phyloP scores from a whole-genome alignment of 1,140 invertebrate species.

The Ganaspis sp. region DNA sequence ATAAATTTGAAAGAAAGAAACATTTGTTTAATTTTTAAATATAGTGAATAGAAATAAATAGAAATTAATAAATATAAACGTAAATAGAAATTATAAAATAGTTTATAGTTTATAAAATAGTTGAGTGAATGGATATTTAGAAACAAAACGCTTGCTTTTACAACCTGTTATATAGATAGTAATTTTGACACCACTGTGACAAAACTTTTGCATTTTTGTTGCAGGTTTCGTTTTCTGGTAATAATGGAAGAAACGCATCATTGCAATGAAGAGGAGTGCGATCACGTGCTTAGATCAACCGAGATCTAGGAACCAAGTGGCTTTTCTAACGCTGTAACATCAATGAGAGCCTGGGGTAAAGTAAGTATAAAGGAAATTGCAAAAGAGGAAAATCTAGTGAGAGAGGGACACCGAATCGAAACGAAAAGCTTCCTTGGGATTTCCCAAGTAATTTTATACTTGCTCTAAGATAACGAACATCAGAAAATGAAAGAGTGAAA shows the following conservation, averaged over 20 bases:
- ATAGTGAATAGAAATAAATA: too few relatives aligned
- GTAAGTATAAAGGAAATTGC: constrained; percentile 23
- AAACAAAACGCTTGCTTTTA: too few relatives aligned
- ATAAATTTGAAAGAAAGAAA: too few relatives aligned
- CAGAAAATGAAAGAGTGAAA: neutral
- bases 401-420: constrained; percentile 14
- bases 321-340: constrained; percentile 8
- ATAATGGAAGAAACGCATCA: neutral
- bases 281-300: constrained; percentile 23
- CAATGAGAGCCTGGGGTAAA: constrained; percentile 26
- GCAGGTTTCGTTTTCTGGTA: neutral
- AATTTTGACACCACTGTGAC: too few relatives aligned
- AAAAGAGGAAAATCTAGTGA: constrained; percentile 5
- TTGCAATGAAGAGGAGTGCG: constrained; percentile 24
- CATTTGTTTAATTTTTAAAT: too few relatives aligned
- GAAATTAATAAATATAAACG: too few relatives aligned
- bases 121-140: too few relatives aligned
- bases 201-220: neutral
- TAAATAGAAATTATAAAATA: too few relatives aligned
- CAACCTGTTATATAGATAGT: too few relatives aligned
- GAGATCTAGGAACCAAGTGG: constrained; percentile 5
- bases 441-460: neutral
- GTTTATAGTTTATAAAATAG: too few relatives aligned
- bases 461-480: constrained; percentile 18
- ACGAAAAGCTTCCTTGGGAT: constrained; percentile 22